Evolutionary conservation across 2,797 vertebrate species (phyloP), one percentile per base, ranked within the genome.

Genomic region (Chelon labrosus): DNA sequence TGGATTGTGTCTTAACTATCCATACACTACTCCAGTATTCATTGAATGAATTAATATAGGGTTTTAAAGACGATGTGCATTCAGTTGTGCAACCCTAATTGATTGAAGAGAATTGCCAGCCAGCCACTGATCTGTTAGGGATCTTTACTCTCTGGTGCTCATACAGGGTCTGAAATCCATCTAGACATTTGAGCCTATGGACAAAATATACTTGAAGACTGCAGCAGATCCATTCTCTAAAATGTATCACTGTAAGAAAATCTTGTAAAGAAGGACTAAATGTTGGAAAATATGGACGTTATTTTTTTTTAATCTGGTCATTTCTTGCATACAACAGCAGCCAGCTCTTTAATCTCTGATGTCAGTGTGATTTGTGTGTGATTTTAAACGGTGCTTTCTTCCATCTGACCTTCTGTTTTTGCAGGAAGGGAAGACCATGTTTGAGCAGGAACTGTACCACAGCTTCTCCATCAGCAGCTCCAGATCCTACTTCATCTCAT

Each of bases 401-500:
- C 5, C 14, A 0, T 46, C 7, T 54, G 17, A 46, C 1, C 58
- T 3, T 63, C 19, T 13, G 20, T 83, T 88, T 75, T 66, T 82
- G 25, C 92, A 99, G 98, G 98, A 98, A 88, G 97, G 97, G 53
- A 98, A 96, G 91, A 93, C 94, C 83, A 93, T 97, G 88, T 99
- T 96, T 85, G 97, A 99, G 80, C 98, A 99, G 90, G 98, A 99
- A 80, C 94, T 99, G 70, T 99, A 99, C 92, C 97, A 97, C 95
- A 98, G 96, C 91, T 99, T 99, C 94, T 90, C 93, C 91, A 95
- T 97, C 94, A 97, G 94, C 95, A 95, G 93, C 92, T 94, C 96
- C 88, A 97, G 95, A 93, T 89, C 96, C 70, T 99, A 99, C 95
- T 99, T 99, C 95, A 95, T 98, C 93, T 95, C 97, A 16, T 99